A percentile compares a stretch with the other conserved stretches of the same genome.
phyloP scores from a whole-genome alignment of 2,113 vertebrate species.

The Merops nubicus region DNA sequence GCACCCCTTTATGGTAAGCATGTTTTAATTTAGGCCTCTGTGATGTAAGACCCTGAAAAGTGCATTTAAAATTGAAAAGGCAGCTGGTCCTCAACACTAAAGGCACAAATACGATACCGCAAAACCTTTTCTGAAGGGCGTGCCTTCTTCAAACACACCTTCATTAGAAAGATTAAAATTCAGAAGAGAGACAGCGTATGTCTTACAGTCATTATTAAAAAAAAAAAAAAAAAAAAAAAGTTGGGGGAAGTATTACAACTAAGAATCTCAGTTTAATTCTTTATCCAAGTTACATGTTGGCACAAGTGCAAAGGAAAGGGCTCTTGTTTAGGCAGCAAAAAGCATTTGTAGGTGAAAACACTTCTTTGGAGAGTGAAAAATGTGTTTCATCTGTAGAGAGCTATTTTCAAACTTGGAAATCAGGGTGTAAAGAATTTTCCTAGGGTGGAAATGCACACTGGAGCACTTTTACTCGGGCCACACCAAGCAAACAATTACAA shows the following conservation, averaged over 20 bases:
- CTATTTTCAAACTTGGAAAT: slow-evolving; percentile 39
- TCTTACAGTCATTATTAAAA: slow-evolving; percentile 25
- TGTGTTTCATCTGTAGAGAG: not conserved
- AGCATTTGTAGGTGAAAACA: slow-evolving; percentile 44
- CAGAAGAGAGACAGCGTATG: not conserved
- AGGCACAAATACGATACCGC: slow-evolving; percentile 10
- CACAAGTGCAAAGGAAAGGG: slow-evolving; percentile 50
- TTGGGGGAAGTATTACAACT: not conserved
- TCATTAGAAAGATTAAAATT: slow-evolving; percentile 46
- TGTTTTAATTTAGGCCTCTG: slow-evolving; percentile 41
- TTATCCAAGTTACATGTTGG: slow-evolving; percentile 50
- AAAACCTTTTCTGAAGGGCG: slow-evolving; percentile 29
- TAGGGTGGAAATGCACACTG: not conserved
- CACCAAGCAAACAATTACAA: not conserved
- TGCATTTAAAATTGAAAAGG: slow-evolving; percentile 35
- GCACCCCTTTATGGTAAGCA: slow-evolving; percentile 27
- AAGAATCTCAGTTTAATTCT: slow-evolving; percentile 29
- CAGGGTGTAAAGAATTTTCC: not conserved
- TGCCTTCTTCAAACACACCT: slow-evolving; percentile 56
- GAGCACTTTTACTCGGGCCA: not conserved
- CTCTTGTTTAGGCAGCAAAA: slow-evolving; percentile 47
- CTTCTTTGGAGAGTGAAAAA: slow-evolving; percentile 17
- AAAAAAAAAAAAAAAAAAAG: not conserved
- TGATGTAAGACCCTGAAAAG: slow-evolving; percentile 54
- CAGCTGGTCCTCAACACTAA: slow-evolving; percentile 13